Conservation (phyloP, 2,113 vertebrate species). For the Crotalus tigris region DNA sequence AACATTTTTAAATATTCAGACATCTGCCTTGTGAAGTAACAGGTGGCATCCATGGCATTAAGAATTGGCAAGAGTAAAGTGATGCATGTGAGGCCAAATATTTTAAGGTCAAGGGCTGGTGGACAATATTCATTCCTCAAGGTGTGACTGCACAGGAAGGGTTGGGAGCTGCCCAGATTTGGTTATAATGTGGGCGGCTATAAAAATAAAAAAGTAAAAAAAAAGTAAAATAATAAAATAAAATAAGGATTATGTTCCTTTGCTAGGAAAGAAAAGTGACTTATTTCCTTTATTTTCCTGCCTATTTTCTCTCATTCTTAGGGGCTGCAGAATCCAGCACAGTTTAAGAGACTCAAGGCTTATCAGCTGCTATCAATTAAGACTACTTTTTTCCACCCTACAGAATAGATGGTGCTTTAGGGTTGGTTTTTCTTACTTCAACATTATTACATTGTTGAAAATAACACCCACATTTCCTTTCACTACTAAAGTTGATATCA, state of each 20-base stretch:
- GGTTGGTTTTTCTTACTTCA: not conserved
- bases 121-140: not conserved
- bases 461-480: slow-evolving; percentile 66
- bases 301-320: not conserved
- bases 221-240: not conserved
- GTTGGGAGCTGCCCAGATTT: too few species aligned
- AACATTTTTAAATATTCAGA: not conserved
- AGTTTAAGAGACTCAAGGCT: slow-evolving; percentile 20
- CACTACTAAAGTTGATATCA: slow-evolving; percentile 50
- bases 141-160: not conserved
- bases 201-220: not conserved
- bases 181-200: not conserved
- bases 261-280: not conserved
- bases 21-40: not conserved
- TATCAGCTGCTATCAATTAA: slow-evolving; percentile 26
- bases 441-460: slow-evolving; percentile 19
- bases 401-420: slow-evolving; percentile 7
- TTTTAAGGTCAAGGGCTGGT: not conserved
- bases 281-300: not conserved
- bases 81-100: not conserved
- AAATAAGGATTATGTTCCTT: not conserved
- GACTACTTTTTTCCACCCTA: slow-evolving; percentile 23
- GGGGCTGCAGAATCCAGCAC: not conserved
- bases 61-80: not conserved
- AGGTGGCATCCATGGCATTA: not conserved